Evolutionary conservation across 2,888 invertebrate species (phyloP).

Genomic region (Antitype chi): DNA sequence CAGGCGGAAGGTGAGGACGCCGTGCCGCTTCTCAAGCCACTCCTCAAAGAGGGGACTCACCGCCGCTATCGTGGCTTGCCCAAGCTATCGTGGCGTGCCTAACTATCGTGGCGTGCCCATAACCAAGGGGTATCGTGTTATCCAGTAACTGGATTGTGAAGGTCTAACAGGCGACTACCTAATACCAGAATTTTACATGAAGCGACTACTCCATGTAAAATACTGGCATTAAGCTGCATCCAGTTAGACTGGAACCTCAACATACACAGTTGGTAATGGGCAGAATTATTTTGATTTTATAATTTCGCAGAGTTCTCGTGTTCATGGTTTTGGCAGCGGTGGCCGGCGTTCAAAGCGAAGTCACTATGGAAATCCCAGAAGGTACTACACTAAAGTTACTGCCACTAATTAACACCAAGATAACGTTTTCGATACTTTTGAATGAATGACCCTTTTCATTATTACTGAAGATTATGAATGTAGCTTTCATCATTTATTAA

Average conservation of each 20-base stretch:
- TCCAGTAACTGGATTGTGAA: neutral
- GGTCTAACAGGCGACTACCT: neutral
- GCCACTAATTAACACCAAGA: constrained; percentile 13
- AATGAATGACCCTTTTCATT: neutral
- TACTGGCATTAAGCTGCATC: neutral
- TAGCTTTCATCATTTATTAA: neutral
- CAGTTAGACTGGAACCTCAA: neutral
- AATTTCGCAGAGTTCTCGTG: constrained; percentile 40
- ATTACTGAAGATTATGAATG: neutral
- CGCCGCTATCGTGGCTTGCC: too few relatives aligned
- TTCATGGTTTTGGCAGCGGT: constrained; percentile 32
- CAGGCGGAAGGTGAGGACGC: too few relatives aligned
- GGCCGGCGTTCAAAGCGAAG: constrained; percentile 32
- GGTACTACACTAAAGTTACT: constrained; percentile 46
- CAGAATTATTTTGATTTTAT: neutral
- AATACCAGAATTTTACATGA: neutral
- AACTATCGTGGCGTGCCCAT: too few relatives aligned
- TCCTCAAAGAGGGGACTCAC: too few relatives aligned
- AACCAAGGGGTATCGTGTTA: neutral
- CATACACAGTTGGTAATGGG: neutral
- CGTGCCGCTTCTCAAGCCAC: too few relatives aligned
- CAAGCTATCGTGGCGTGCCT: too few relatives aligned
- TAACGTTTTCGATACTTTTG: neutral
- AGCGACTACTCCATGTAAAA: neutral
- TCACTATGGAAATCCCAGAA: constrained; percentile 6